Evolutionary conservation across 1,140 invertebrate species (phyloP).

Genomic region (Penaeus indicus): DNA sequence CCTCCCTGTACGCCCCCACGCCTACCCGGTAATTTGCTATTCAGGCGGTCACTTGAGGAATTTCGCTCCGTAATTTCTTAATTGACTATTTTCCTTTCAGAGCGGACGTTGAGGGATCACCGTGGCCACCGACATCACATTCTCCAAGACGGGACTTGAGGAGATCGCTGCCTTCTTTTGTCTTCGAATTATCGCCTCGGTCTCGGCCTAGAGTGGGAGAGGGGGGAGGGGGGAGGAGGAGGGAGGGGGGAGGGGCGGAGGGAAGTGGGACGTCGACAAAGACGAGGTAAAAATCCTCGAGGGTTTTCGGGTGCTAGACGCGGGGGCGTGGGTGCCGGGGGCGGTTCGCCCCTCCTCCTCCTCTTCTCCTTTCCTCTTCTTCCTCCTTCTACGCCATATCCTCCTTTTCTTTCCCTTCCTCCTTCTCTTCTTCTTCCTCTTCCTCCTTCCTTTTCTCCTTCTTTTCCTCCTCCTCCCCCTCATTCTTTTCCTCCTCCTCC

Average conservation of each 20-base stretch:
- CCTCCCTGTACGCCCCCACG: background rate
- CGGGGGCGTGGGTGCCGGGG: background rate
- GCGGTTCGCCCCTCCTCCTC: background rate
- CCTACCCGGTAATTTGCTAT: slow-evolving; percentile 49
- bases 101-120: slow-evolving; percentile 44
- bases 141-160: slow-evolving; percentile 7
- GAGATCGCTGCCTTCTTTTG: slow-evolving; percentile 40
- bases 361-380: too few relatives aligned
- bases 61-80: slow-evolving; percentile 52
- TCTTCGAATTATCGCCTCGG: slow-evolving; percentile 36
- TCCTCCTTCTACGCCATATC: too few relatives aligned
- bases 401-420: too few relatives aligned
- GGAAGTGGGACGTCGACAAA: slow-evolving; percentile 18
- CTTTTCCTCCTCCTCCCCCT: too few relatives aligned
- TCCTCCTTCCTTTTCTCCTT: too few relatives aligned
- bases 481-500: too few relatives aligned
- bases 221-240: too few relatives aligned
- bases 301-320: slow-evolving; percentile 2
- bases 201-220: background rate
- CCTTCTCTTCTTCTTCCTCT: too few relatives aligned
- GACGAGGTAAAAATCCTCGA: slow-evolving; percentile 32
- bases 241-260: too few relatives aligned
- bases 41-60: slow-evolving; percentile 46
- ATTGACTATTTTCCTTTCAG: slow-evolving; percentile 50
- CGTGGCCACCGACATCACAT: slow-evolving; percentile 15